phyloP scores from a whole-genome alignment of 1,140 invertebrate species.

The Matsumurasca onukii region DNA sequence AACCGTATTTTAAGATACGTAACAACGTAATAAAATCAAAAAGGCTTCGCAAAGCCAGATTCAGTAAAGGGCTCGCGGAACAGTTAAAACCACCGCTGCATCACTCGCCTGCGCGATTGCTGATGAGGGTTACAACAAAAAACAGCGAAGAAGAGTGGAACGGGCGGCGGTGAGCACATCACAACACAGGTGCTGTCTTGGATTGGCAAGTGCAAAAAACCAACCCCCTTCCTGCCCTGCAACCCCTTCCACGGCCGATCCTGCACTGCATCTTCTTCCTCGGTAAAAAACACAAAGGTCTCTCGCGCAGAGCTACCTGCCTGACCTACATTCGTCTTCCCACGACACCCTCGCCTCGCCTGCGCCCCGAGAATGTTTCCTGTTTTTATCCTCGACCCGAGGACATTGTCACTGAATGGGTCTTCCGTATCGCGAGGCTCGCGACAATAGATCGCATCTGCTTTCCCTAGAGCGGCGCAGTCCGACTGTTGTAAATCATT shows the following conservation, averaged over 20 bases:
- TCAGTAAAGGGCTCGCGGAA: too few relatives aligned
- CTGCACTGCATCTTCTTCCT: neutral
- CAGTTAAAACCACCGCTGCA: too few relatives aligned
- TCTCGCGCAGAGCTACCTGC: neutral
- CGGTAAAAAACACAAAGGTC: conserved; percentile 3
- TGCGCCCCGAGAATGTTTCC: neutral
- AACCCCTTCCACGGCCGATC: neutral
- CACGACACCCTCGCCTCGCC: neutral
- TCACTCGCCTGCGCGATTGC: too few relatives aligned
- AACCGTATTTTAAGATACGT: too few relatives aligned
- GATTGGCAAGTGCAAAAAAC: conserved; percentile 21
- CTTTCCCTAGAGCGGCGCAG: neutral
- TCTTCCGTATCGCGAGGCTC: neutral
- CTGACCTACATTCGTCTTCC: conserved; percentile 20
- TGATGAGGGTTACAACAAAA: too few relatives aligned
- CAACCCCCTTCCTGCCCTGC: neutral
- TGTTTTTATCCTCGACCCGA: conserved; percentile 1
- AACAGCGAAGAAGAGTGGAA: too few relatives aligned
- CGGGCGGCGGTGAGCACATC: too few relatives aligned
- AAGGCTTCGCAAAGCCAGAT: too few relatives aligned
- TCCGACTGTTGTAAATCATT: too few relatives aligned
- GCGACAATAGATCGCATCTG: neutral
- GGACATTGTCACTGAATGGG: conserved; percentile 11
- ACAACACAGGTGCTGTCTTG: conserved; percentile 9
- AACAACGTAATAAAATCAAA: too few relatives aligned